Evolutionary conservation across 2,888 invertebrate genomes (phyloP).

Genomic region (Leptopilina myrica): DNA sequence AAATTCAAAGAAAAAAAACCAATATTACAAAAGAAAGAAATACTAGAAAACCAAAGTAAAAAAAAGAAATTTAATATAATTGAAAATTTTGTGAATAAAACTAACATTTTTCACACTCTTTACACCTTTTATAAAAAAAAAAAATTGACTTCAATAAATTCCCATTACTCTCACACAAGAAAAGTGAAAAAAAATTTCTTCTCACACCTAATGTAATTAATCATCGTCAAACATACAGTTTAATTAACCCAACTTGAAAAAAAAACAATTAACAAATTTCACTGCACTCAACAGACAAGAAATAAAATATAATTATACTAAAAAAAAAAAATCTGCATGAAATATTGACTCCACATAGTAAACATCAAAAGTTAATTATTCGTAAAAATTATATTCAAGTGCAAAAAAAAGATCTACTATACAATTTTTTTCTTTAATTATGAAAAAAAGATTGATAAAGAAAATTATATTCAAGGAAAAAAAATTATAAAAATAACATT

Average conservation of each 20-base stretch:
- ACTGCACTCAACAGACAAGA: not conserved
- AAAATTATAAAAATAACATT: too few relatives aligned
- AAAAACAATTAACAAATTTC: constrained; percentile 7
- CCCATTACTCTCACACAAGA: not conserved
- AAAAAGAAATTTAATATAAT: too few relatives aligned
- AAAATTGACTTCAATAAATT: not conserved
- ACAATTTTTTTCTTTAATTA: too few relatives aligned
- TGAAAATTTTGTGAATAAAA: too few relatives aligned
- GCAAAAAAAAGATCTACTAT: not conserved
- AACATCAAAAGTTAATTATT: not conserved
- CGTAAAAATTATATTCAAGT: not conserved
- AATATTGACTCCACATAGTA: not conserved
- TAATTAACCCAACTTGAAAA: not conserved
- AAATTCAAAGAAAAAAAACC: too few relatives aligned
- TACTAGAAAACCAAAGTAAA: too few relatives aligned
- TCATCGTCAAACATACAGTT: not conserved
- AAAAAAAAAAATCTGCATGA: not conserved
- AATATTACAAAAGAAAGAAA: too few relatives aligned
- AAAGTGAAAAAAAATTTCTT: not conserved
- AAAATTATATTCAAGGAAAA: too few relatives aligned
- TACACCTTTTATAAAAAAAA: not conserved
- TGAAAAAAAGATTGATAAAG: too few relatives aligned
- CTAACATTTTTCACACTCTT: not conserved
- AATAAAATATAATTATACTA: not conserved
- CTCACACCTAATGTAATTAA: constrained; percentile 1